A percentile compares a stretch with the other conserved stretches of the same genome.
Conservation (phyloP, 2,888 invertebrate species). For the Oeneis ivallda region DNA sequence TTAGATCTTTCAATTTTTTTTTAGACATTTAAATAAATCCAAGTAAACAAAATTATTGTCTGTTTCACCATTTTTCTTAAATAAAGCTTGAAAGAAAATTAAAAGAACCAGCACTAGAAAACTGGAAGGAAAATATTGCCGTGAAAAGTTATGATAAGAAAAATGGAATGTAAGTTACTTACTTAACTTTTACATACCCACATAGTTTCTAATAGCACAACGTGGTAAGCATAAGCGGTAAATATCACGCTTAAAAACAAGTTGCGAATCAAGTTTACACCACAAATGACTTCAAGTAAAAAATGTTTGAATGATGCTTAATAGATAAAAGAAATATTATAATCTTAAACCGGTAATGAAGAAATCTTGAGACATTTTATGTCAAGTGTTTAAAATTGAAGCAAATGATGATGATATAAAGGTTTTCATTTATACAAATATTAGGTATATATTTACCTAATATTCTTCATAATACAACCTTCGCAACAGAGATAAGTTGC, state of each 20-base stretch:
- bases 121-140: not conserved
- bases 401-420: conserved; percentile 13
- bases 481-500: conserved; percentile 46
- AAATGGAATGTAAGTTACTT: not conserved
- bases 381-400: not conserved
- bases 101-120: not conserved
- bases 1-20: too few relatives aligned
- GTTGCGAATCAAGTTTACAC: not conserved
- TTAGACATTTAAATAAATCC: too few relatives aligned
- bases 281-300: not conserved
- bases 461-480: conserved; percentile 30
- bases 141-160: not conserved
- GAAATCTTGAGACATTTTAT: conserved; percentile 1
- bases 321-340: not conserved
- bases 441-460: too few relatives aligned
- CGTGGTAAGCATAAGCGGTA: not conserved
- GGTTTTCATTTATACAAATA: conserved; percentile 18
- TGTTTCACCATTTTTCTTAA: too few relatives aligned
- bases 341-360: not conserved
- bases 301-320: not conserved
- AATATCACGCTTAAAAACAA: not conserved
- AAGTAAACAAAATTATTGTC: not conserved
- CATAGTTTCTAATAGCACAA: not conserved
- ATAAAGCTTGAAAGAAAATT: too few relatives aligned
- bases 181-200: too few relatives aligned